Evolutionary conservation across 2,797 vertebrate genomes (phyloP), one percentile per base, ranked within the genome.

Genomic region (Gymnodraco acuticeps): DNA sequence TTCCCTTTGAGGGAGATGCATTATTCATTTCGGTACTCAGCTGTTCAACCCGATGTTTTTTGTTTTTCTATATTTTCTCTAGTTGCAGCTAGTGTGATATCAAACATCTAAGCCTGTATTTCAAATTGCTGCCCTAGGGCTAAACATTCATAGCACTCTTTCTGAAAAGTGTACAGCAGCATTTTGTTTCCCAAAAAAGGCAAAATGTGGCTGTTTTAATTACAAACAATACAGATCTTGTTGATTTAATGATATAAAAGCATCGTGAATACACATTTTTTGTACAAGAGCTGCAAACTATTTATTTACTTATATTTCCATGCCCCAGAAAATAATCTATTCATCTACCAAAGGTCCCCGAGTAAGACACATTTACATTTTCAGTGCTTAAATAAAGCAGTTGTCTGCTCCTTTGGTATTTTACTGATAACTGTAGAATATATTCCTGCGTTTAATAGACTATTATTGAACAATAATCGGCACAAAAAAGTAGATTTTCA

Each of bases 91-190:
- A 55, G 54, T 64, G 64, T 67, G 52, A 77, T 80, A 51, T 80
- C 78, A 72, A 83, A 69, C 45, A 42, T 73, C 68, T 65, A n/a
- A 77, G 59, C 42, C 41, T 58, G 75, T 79, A 82, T 82, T 87
- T 87, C 41, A 84, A 89, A 83, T 64, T 58, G 33, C 59, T 20
- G 79, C 86, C 78, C 75, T 2, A 73, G 86, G 33, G 84, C 73
- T 43, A 85, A 84, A 85, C 64, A 60, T 71, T 86, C 78, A 76
- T 41, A 75, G 62, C 60, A 46, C 58, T 64, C 59, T 43, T 13
- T 76, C 47, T 60, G 17, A 68, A 33, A 73, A 77, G 62, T 79
- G 41, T 72, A 70, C 70, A 73, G 64, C 72, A n/a, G 70, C 73
- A 68, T 77, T 74, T 59, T 42, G 53, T 50, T 83, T 23, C 51